Base-by-base conservation (phyloP, 2,888 invertebrate species). In the Drosophila antonietae region DNA sequence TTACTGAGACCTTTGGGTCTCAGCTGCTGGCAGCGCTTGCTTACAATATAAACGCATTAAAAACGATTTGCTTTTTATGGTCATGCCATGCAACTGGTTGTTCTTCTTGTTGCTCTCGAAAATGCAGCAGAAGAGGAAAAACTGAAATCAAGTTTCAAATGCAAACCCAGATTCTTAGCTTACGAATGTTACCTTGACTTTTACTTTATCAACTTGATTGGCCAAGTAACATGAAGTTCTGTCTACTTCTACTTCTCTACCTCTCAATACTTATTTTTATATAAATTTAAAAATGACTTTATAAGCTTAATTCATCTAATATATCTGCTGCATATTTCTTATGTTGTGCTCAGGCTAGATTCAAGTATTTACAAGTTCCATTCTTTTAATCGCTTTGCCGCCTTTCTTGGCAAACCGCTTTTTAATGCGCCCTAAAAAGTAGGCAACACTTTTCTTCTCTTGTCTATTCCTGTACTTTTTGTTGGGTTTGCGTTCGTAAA, bases 21-120 rank as follows among this genome's bases (percentile, higher is more conserved):
- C 49, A 56, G 33, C 59, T 47, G 58, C 41, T 39, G 51, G 14
- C 73, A 46, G 35, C 18, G 33, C 80, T 79, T 51, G 59, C 65
- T 65, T n/a, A 62, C 59, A 75, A 75, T 56, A 52, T 52, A 79
- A 75, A 49, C 59, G 80, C 76, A 76, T 79, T 76, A 49, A 55
- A 59, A 65, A 35, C 46, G 63, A 64, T 61, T 76, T 69, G 55
- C 37, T 56, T 52, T 51, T 60, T 47, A 49, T 61, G 43, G 49
- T 15, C 35, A 1, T 15, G 51, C 66, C 52, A 63, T 70, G 80
- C 76, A 76, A 79, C 80, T 79, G 47, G 80, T 85, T 75, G 70
- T 37, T 37, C 14, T 37, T 37, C 14, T 6, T 33, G 53, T 20
- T n/a, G 52, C 53, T 5, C 20, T 60, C 10, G 15, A 31, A 12